Percentiles rank a stretch among this genome's conserved stretches.
Evolutionary conservation across 2,888 invertebrate species (phyloP).

Genomic region (Syritta pipiens): DNA sequence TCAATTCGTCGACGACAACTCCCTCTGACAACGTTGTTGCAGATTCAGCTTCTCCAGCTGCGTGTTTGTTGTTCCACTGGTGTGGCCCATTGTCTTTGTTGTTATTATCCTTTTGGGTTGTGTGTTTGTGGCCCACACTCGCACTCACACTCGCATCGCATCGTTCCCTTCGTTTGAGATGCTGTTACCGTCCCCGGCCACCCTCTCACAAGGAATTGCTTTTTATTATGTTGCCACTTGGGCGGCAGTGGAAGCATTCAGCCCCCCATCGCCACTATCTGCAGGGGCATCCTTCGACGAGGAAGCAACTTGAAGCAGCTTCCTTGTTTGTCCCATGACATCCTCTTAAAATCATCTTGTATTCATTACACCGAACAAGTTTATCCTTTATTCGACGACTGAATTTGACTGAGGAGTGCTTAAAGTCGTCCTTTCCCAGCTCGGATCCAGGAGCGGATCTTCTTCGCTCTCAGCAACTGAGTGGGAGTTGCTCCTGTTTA

Average conservation of each 20-base stretch:
- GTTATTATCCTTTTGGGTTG: slow-evolving; percentile 19
- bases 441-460: not conserved
- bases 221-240: slow-evolving; percentile 40
- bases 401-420: slow-evolving; percentile 54
- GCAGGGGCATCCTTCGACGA: not conserved
- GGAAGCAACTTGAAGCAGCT: slow-evolving; percentile 26
- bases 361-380: slow-evolving; percentile 68
- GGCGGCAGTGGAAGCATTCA: slow-evolving; percentile 24
- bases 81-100: slow-evolving; percentile 20
- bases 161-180: too few relatives aligned
- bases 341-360: slow-evolving; percentile 64
- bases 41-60: slow-evolving; percentile 41
- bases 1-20: not conserved
- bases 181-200: not conserved
- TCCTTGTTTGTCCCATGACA: slow-evolving; percentile 59
- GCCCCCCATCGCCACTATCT: not conserved
- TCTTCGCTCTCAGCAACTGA: not conserved
- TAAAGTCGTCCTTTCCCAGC: slow-evolving; percentile 27
- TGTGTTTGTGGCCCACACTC: slow-evolving; percentile 20
- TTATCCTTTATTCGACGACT: slow-evolving; percentile 64
- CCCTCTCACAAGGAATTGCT: slow-evolving; percentile 15
- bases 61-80: slow-evolving; percentile 34
- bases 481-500: not conserved
- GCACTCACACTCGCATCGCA: too few relatives aligned
- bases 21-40: slow-evolving; percentile 27